Percentiles rank a stretch among this genome's conserved stretches.
phyloP scores from a whole-genome alignment of 2,113 vertebrate genomes.

The Jaculus jaculus region DNA sequence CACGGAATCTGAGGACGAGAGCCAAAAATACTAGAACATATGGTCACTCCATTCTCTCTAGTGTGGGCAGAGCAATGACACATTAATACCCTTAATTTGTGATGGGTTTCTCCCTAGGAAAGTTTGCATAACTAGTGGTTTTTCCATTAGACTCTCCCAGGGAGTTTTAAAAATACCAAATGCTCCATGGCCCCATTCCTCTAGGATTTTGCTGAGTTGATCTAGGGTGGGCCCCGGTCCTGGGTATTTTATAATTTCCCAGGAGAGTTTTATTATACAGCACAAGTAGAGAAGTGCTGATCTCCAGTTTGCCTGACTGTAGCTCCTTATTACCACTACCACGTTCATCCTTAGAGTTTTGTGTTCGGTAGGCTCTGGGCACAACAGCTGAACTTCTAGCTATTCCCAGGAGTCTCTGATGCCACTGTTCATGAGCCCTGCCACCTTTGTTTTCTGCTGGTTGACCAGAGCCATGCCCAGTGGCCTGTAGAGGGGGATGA shows the following conservation, averaged over 20 bases:
- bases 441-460: not conserved
- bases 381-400: not conserved
- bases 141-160: not conserved
- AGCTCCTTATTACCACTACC: not conserved
- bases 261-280: not conserved
- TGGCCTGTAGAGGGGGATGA: not conserved
- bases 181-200: no score
- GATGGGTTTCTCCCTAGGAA: not conserved
- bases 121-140: not conserved
- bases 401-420: not conserved
- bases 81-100: not conserved
- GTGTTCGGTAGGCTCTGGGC: not conserved
- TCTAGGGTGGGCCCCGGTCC: not conserved
- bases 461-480: not conserved
- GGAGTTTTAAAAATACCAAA: not conserved
- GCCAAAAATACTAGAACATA: not conserved
- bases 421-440: not conserved
- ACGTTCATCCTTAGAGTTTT: not conserved
- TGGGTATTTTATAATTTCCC: not conserved
- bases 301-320: not conserved
- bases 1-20: not conserved
- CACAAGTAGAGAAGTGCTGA: not conserved
- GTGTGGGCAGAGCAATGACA: not conserved
- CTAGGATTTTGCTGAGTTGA: not conserved
- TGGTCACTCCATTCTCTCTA: not conserved